These are phyloP conservation scores for Temnothorax rugatulus DNA, from an alignment of 2,888 invertebrate species.

Conservation along the genomic window DNA sequence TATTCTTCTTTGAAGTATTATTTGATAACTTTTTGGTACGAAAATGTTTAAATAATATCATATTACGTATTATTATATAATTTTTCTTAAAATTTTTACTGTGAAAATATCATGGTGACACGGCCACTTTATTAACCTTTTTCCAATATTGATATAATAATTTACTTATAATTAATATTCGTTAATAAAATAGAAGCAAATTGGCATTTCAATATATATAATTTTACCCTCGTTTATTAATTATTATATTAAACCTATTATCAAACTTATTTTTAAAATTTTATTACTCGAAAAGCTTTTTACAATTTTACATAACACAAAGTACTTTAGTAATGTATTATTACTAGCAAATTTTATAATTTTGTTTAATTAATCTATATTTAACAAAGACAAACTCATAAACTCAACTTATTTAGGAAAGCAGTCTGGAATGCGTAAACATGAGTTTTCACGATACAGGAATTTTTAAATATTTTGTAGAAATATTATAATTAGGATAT, in stretches of 20 bases:
- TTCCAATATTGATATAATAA: neutral
- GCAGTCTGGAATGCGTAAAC: neutral
- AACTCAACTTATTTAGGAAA: neutral
- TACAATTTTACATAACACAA: neutral
- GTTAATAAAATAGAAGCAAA: neutral
- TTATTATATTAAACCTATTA: neutral
- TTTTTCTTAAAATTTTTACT: neutral
- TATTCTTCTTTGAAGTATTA: neutral
- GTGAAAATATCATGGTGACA: neutral
- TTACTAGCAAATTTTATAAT: neutral
- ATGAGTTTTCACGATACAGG: neutral
- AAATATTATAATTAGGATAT: neutral
- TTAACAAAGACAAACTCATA: neutral
- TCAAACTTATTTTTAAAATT: neutral
- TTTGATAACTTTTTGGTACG: neutral
- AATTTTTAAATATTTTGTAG: neutral
- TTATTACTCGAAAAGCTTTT: too few species aligned
- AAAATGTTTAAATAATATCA: neutral
- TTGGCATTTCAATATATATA: neutral
- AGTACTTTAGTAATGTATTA: neutral
- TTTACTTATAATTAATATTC: conserved; percentile 24
- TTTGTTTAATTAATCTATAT: neutral
- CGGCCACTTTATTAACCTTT: neutral
- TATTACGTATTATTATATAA: neutral
- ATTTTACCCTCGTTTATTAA: neutral